Evolutionary conservation across 2,888 invertebrate genomes (phyloP), one percentile per base, ranked within the genome.

Genomic region (Hirtodrosophila histrioides): DNA sequence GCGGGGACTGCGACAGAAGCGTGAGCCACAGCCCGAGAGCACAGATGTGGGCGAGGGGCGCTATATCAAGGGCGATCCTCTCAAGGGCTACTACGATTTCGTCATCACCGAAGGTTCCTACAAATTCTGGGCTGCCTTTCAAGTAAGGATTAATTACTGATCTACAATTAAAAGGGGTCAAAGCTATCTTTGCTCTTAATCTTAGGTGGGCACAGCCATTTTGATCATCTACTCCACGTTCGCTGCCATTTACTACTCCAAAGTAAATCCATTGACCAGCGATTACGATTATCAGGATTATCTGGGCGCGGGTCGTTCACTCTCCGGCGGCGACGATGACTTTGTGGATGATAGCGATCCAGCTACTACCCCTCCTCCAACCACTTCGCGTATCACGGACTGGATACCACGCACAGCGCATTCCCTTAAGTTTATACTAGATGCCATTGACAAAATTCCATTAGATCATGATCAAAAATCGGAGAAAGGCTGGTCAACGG

Each of bases 121-220:
- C 92, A 97, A 97, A 90, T 97, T 97, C 92, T 97, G 96, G 96
- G 96, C 96, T 35, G 95, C 93, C 7, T 97, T 97, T 91, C 96
- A 97, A 93, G 96, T 96, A 91, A 91, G 89, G 36, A 5, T 17
- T 8, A 7, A 2, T 7, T 5, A 3, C 0, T 1, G 5, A n/a
- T n/a, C 8, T 4, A 10, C 3, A 7, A 23, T 10, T 6, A 0
- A 9, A 4, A 9, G 11, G 3, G 23, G 2, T 33, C 6, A 10
- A 23, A 8, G 8, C 7, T 1, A 23, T 35, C 3, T 7, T 66
- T 0, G 7, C n/a, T 11, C 12, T 11, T 10, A 12, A n/a, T 40
- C n/a, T 0, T 93, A 97, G 96, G 93, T 97, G 45, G 95, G 95
- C 88, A 97, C 97, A 6, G 96, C 96, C 0, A 93, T 94, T 4